phyloP scores from a whole-genome alignment of 2,888 invertebrate species.

The Romanomermis culicivorax region DNA sequence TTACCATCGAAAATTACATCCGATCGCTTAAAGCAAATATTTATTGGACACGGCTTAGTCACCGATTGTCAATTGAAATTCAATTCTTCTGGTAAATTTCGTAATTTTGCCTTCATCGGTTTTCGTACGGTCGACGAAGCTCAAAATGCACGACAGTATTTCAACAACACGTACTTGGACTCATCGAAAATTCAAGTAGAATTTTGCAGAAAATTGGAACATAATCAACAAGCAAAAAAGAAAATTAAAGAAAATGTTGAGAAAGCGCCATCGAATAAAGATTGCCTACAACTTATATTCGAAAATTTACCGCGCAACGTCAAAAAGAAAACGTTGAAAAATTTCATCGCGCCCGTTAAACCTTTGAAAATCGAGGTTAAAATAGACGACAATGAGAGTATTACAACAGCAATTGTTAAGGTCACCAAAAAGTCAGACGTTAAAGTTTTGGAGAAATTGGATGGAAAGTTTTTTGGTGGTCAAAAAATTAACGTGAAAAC shows the following conservation, averaged over 20 bases:
- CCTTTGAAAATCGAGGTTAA: constrained; percentile 14
- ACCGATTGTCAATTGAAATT: constrained; percentile 85
- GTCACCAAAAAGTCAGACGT: constrained; percentile 21
- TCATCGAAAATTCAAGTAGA: constrained; percentile 50
- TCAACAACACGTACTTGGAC: constrained; percentile 62
- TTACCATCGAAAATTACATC: background rate
- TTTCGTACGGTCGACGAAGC: constrained; percentile 62
- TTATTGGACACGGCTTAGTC: constrained; percentile 31
- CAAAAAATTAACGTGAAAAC: constrained; percentile 14
- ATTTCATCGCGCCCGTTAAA: constrained; percentile 24
- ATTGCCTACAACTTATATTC: background rate
- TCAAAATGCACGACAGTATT: constrained; percentile 48
- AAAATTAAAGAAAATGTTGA: background rate
- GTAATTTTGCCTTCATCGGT: constrained; percentile 80
- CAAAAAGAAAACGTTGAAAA: constrained; percentile 13
- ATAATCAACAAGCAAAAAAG: background rate
- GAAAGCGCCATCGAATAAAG: background rate
- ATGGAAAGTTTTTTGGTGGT: constrained; percentile 22
- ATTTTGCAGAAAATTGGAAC: background rate
- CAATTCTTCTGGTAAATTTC: constrained; percentile 67
- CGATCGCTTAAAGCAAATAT: constrained; percentile 2
- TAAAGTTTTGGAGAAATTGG: constrained; percentile 17
- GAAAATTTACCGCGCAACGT: background rate
- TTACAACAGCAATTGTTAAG: constrained; percentile 18
- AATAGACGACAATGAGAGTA: too few species aligned